Evolutionary conservation across 1,140 invertebrate genomes (phyloP), one percentile per base, ranked within the genome.

Genomic region (Drosophila sechellia): DNA sequence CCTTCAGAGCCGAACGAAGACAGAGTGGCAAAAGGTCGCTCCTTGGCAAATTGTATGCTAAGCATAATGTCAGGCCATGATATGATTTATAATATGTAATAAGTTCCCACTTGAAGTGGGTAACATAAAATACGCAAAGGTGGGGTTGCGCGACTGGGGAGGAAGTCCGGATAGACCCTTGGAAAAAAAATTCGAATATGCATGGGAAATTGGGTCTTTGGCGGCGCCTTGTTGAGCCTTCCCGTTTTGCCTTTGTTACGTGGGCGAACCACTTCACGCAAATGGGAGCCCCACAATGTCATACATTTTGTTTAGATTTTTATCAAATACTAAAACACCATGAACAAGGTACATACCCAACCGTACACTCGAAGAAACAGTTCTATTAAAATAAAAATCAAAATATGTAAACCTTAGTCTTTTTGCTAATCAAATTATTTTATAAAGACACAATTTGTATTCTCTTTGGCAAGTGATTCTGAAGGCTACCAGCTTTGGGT

Each of bases 11-110:
- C 40, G 17, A 39, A 69, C n/a, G 49, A 35, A 35, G 27, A 43
- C 35, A 40, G 15, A 60, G 45, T 43, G 66, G 12, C 48, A 74
- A 68, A 68, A 84, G 80, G 76, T 84, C 54, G 57, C 52, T 69
- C n/a, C 45, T 43, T 69, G 80, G 80, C 76, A 79, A 85, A 84
- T 79, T 84, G 76, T 84, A 69, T 79, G 61, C 75, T 83, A 70
- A 79, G 83, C 75, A 86, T 83, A 86, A 86, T 86, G 83, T 72
- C 74, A 79, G 70, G 83, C 70, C 83, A 76, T 81, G 78, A 86
- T 87, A 86, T 86, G 83, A 86, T 86, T 86, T 86, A 86, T 86
- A 86, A 86, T 86, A 78, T 78, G 74, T 87, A 87, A 87, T 87
- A 87, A 86, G 77, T 87, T 86, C 79, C 69, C 72, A 79, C 77